These are phyloP conservation scores for Drosophila kanapiae DNA, from an alignment of 1,140 invertebrate genomes.

Conservation along the genomic window DNA sequence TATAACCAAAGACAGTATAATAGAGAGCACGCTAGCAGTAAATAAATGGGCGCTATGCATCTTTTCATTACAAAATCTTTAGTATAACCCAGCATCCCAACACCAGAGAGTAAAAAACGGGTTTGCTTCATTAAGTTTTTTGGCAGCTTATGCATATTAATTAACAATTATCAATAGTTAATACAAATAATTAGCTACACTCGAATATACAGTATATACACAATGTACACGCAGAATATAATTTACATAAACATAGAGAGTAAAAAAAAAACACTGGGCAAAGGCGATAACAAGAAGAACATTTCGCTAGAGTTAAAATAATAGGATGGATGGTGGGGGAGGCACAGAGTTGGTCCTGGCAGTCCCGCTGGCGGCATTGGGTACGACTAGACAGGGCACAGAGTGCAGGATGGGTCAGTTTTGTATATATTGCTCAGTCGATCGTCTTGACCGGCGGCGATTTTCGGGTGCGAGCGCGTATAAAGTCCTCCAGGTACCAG, in stretches of 20 bases:
- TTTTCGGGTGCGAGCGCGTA: slow-evolving; percentile 57
- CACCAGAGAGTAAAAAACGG: not conserved
- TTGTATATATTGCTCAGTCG: not conserved
- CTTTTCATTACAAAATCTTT: no score
- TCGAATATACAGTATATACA: slow-evolving; percentile 69
- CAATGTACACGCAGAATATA: slow-evolving; percentile 64
- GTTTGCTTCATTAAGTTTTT: slow-evolving; percentile 17
- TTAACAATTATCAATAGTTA: slow-evolving; percentile 69
- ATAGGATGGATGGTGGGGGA: slow-evolving; percentile 16
- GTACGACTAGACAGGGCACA: slow-evolving; percentile 3
- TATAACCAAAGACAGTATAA: no score
- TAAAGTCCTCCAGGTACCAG: slow-evolving; percentile 74
- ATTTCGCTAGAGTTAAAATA: slow-evolving; percentile 54
- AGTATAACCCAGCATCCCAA: no score
- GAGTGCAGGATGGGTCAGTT: not conserved
- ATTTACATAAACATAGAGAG: slow-evolving; percentile 43
- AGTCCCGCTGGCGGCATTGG: slow-evolving; percentile 3
- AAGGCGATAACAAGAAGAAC: slow-evolving; percentile 51
- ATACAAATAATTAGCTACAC: slow-evolving; percentile 67
- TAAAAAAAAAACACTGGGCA: slow-evolving; percentile 32
- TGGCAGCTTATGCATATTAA: slow-evolving; percentile 65
- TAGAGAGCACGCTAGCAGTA: no score
- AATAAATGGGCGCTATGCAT: no score
- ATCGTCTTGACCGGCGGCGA: slow-evolving; percentile 35
- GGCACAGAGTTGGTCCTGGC: not conserved